Base-by-base conservation (phyloP, 2,888 invertebrate species). In the Loripinus fragilis region DNA sequence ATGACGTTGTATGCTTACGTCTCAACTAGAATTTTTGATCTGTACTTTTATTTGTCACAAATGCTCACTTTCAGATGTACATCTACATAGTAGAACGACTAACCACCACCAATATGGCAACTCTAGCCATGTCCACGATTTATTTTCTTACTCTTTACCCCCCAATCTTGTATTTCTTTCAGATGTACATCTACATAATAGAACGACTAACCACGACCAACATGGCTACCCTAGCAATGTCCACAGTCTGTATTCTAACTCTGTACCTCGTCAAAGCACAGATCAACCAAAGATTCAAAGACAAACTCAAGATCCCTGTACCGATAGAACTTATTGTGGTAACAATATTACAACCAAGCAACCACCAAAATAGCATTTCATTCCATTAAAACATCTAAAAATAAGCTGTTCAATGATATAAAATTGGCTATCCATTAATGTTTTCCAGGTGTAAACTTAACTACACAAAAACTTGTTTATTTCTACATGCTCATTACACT, bases 251-350 rank as follows among this genome's bases (percentile, higher is more conserved):
- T 5, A 96, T 97, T 71, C 86, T 95, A 25, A 90, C 95, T 69
- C 95, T 97, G 42, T 94, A 96, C 0, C 86, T 96, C 28, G 93
- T 93, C 67, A 95, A 94, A 87, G 92, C 94, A 55, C 90, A 91
- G 48, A 83, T 95, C 74, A 60, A 60, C 33, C 71, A 78, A 30
- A 50, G 83, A 20, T 90, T 94, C 78, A 94, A 93, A 85, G 85
- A 87, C 64, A 92, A 91, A 73, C 89, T 94, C 48, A 92, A 91
- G 65, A 95, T 97, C 74, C 97, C 97, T 0, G 94, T 98, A 73
- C 98, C 98, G 0, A 96, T 97, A 87, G 98, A 98, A 94, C 94
- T 98, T 85, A 93, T 97, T 3, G 96, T 96, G 0, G 97, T 98
- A 84, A 89, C 93, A 45, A n/a, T n/a, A n/a, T n/a, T n/a, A n/a